Evolutionary conservation across 2,797 vertebrate genomes (phyloP).

Genomic region (Anguilla pacifica): DNA sequence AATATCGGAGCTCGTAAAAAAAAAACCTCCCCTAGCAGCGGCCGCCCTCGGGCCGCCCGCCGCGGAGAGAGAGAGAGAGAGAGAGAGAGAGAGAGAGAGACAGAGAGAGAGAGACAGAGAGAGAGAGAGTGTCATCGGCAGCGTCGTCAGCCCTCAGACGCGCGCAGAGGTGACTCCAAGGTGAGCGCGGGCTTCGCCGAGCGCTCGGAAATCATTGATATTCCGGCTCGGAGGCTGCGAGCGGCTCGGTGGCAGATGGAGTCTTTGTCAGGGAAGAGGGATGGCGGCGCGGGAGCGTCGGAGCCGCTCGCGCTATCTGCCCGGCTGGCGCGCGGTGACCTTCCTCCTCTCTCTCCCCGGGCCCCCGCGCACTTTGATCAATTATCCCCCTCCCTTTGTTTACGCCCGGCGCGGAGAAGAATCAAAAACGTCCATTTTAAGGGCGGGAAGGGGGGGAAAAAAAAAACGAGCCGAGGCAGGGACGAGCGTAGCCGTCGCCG

Average conservation of each 20-base stretch:
- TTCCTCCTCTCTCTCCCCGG: constrained; percentile 75
- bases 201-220: constrained; percentile 94
- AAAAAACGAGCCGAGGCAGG: background rate
- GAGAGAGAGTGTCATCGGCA: constrained; percentile 48
- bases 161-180: constrained; percentile 87
- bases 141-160: constrained; percentile 71
- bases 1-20: constrained; percentile 53
- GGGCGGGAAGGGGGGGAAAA: background rate
- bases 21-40: constrained; percentile 53
- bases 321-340: constrained; percentile 79
- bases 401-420: constrained; percentile 60
- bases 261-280: constrained; percentile 96
- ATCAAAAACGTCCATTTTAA: constrained; percentile 21
- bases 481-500: no score
- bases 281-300: constrained; percentile 84
- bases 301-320: constrained; percentile 78
- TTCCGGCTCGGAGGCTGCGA: constrained; percentile 90
- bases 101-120: no score
- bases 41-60: constrained; percentile 13
- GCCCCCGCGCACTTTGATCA: constrained; percentile 82
- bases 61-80: no score
- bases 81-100: no score
- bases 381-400: constrained; percentile 80
- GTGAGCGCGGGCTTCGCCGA: constrained; percentile 83
- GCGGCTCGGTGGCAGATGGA: constrained; percentile 94